phyloP scores from a whole-genome alignment of 2,113 vertebrate species.

The Suncus etruscus region DNA sequence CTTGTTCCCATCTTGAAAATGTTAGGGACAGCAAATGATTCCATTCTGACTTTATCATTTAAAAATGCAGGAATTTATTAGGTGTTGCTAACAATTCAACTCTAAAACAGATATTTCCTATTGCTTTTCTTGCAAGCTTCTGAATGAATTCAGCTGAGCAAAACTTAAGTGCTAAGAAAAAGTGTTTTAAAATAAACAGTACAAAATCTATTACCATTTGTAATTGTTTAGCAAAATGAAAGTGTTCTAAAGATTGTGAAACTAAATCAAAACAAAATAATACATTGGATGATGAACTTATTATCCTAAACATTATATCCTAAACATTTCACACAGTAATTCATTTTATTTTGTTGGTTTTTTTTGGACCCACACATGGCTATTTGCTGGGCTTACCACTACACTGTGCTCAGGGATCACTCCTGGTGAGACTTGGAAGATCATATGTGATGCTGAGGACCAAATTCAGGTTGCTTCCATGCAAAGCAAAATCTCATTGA shows the following conservation, averaged over 20 bases:
- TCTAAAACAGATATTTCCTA: slow-evolving; percentile 61
- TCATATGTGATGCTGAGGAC: too few relatives aligned
- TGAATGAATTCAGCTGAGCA: slow-evolving; percentile 53
- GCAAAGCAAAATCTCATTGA: too few relatives aligned
- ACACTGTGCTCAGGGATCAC: too few relatives aligned
- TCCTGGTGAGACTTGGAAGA: too few relatives aligned
- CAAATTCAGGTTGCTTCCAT: too few relatives aligned
- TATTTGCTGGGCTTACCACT: too few relatives aligned
- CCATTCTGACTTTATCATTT: slow-evolving; percentile 48
- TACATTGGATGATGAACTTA: not conserved
- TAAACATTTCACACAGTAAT: too few relatives aligned
- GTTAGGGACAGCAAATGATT: slow-evolving; percentile 26
- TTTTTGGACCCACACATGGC: too few relatives aligned
- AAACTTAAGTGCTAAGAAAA: slow-evolving; percentile 32
- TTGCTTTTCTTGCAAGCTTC: slow-evolving; percentile 49
- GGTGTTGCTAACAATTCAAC: slow-evolving; percentile 49
- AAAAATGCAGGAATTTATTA: slow-evolving; percentile 72
- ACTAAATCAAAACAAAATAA: slow-evolving; percentile 40
- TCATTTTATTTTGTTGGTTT: too few relatives aligned
- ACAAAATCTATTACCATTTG: slow-evolving; percentile 21
- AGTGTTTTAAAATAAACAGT: slow-evolving; percentile 34
- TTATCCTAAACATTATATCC: not conserved
- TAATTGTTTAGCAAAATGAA: slow-evolving; percentile 24
- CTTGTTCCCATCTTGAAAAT: slow-evolving; percentile 66
- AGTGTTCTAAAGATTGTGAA: slow-evolving; percentile 23